These are phyloP conservation scores for Watsonalla binaria DNA, from an alignment of 2,888 invertebrate species.

Conservation along the genomic window DNA sequence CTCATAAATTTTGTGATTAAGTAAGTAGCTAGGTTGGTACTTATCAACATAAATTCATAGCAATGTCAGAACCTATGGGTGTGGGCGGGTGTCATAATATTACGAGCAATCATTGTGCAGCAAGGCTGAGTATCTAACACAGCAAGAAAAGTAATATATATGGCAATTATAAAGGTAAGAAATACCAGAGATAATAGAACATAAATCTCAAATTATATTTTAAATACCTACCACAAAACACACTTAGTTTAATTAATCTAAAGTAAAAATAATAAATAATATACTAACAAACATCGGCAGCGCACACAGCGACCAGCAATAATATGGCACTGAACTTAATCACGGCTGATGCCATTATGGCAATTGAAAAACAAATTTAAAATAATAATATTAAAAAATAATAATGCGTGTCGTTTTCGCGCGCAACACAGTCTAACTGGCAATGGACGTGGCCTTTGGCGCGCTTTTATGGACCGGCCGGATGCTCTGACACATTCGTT, in stretches of 20 bases:
- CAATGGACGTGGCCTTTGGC: constrained; percentile 59
- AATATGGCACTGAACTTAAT: constrained; percentile 70
- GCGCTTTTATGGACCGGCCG: constrained; percentile 55
- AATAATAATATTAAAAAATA: constrained; percentile 31
- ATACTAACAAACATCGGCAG: constrained; percentile 66
- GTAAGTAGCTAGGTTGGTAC: too few species aligned
- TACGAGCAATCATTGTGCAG: too few species aligned
- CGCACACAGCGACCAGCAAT: constrained; percentile 51
- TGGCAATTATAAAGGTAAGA: too few species aligned
- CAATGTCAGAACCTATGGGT: too few species aligned
- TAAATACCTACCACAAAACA: too few species aligned
- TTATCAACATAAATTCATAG: too few species aligned
- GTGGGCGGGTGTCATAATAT: too few species aligned
- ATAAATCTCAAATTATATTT: too few species aligned
- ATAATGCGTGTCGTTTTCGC: constrained; percentile 35
- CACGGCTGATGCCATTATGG: constrained; percentile 65
- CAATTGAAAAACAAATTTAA: constrained; percentile 32
- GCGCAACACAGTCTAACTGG: constrained; percentile 54
- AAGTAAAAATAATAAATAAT: constrained; percentile 10
- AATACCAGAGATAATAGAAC: too few species aligned
- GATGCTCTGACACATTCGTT: constrained; percentile 37
- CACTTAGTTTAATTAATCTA: not conserved
- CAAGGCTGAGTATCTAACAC: too few species aligned
- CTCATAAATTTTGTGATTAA: too few species aligned
- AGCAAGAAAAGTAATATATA: too few species aligned